Evolutionary conservation across 2,797 vertebrate species (phyloP), one percentile per base, ranked within the genome.

Genomic region (Coccyzus lansbergi): DNA sequence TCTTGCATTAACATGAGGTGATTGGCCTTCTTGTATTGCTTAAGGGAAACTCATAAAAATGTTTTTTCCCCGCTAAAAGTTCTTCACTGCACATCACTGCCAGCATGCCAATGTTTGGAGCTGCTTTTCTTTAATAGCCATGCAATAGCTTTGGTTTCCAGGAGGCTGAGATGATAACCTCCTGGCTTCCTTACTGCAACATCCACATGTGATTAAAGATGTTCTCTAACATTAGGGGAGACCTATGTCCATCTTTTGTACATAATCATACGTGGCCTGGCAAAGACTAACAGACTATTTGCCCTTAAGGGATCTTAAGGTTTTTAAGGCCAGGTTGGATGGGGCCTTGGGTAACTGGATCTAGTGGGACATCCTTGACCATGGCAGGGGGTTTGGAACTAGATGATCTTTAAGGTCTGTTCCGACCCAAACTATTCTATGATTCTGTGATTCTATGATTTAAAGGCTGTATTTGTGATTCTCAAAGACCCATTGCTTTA

Each of bases 1-100:
- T 90, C 88, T 78, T 91, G 78, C 80, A 83, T 94, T 81, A 78
- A 78, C 88, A 69, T 46, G 90, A 90, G 75, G 49, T 91, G 76
- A 88, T 88, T 5, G 4, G 64, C 78, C 36, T 77, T 75, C 64
- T 81, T 86, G 72, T 56, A 38, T 78, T 95, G 83, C 62, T 86
- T 36, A 60, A 91, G 70, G 71, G 65, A 86, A 86, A 62, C 7
- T 68, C 80, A 68, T 21, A 77, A 80, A 34, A 19, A 21, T 46
- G 42, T 53, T 83, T 86, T 83, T 77, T 40, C 62, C 72, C 49
- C 71, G 22, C 88, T 88, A 60, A 36, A 81, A 36, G 44, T 29
- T 90, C 59, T 38, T 89, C 76, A 49, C 24, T n/a, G 31, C 40
- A 26, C 15, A 5, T 52, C 26, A 20, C 19, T 0, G 1, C 17